Conservation (phyloP, 2,113 vertebrate species). For the Sylvietta virens region DNA sequence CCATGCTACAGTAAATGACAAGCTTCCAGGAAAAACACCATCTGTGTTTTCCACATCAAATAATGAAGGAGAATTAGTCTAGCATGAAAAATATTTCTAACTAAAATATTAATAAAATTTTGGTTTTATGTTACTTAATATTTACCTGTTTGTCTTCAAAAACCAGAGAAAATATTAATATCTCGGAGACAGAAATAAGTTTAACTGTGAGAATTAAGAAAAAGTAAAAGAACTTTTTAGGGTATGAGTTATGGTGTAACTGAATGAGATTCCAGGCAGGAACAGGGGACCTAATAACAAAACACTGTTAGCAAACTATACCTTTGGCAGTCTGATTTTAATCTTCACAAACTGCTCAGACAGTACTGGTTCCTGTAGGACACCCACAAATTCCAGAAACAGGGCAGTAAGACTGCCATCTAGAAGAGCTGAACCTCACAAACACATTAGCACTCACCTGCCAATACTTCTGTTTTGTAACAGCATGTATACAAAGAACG, state of each 20-base stretch:
- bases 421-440: fast-evolving
- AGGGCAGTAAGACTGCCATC: not conserved
- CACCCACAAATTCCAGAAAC: not conserved
- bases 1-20: not conserved
- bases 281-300: not conserved
- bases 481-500: not conserved
- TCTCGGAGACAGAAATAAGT: not conserved
- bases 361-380: not conserved
- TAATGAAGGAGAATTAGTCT: not conserved
- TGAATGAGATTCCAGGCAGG: not conserved
- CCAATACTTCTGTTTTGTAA: not conserved
- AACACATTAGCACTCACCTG: not conserved
- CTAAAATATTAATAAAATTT: not conserved
- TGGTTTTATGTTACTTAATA: not conserved
- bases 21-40: not conserved
- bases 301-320: not conserved
- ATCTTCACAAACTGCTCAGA: not conserved
- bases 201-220: not conserved
- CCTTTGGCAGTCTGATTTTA: not conserved
- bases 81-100: not conserved
- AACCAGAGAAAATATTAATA: not conserved
- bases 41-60: not conserved
- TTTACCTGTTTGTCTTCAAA: not conserved
- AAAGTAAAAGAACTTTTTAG: not conserved
- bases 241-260: not conserved